Evolutionary conservation across 2,113 vertebrate species (phyloP).

Genomic region (Passer domesticus): DNA sequence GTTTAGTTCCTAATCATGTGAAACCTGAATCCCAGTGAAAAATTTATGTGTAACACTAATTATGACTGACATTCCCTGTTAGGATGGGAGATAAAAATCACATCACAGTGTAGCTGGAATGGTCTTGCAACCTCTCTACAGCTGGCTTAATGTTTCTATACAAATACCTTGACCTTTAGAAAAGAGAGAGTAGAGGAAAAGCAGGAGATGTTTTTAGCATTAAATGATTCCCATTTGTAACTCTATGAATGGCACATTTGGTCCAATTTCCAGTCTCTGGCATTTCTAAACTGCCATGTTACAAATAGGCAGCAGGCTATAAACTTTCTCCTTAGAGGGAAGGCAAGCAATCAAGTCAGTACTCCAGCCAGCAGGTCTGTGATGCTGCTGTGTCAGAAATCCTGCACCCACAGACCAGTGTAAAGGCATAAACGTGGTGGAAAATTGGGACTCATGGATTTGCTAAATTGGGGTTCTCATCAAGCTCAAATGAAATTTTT

Average conservation of each 20-base stretch:
- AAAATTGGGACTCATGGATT: neutral
- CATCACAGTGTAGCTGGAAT: conserved; percentile 15
- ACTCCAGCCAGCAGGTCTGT: neutral
- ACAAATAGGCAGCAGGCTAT: conserved; percentile 19
- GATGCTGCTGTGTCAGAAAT: neutral
- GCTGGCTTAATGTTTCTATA: conserved; percentile 50
- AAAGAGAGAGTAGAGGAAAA: neutral
- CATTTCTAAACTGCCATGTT: conserved; percentile 42
- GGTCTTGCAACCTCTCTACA: conserved; percentile 43
- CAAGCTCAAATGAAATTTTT: neutral
- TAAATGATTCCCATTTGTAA: conserved; percentile 58
- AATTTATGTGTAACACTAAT: conserved; percentile 33
- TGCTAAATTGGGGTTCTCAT: neutral
- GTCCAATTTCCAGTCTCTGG: conserved; percentile 34
- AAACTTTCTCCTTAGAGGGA: neutral
- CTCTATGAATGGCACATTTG: conserved; percentile 30
- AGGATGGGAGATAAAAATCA: conserved; percentile 38
- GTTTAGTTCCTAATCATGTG: conserved; percentile 12
- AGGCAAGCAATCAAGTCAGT: neutral
- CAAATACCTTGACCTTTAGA: conserved; percentile 60
- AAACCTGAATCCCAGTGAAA: conserved; percentile 9
- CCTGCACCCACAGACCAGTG: rapidly evolving
- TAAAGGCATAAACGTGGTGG: neutral
- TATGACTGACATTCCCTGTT: conserved; percentile 48
- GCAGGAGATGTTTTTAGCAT: neutral